Conservation (phyloP, 2,113 vertebrate species). For the Petrocephalus microphthalmus region DNA sequence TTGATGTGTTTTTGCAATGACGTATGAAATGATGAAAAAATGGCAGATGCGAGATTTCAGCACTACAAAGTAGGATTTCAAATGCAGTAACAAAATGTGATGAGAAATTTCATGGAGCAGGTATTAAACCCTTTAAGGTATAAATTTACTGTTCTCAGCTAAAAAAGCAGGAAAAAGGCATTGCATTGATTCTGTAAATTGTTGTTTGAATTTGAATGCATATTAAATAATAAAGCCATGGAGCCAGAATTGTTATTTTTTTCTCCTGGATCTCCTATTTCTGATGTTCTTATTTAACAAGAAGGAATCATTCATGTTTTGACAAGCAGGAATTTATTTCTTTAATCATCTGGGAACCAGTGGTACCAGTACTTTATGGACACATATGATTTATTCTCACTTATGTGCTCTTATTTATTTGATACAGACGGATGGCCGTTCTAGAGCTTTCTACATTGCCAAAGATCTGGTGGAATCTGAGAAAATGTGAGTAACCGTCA, state of each 20-base stretch:
- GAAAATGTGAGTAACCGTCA: slow-evolving; percentile 73
- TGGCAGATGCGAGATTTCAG: neutral
- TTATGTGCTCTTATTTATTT: slow-evolving; percentile 43
- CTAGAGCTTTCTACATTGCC: slow-evolving; percentile 77
- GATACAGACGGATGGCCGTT: slow-evolving; percentile 78
- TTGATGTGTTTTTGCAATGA: neutral
- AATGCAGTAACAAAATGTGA: neutral
- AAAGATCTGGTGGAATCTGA: slow-evolving; percentile 86
- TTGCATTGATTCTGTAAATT: slow-evolving; percentile 59
- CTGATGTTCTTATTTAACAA: neutral
- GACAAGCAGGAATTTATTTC: slow-evolving; percentile 39
- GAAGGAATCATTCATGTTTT: slow-evolving; percentile 64
- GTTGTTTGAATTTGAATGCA: slow-evolving; percentile 50
- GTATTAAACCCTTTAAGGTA: neutral
- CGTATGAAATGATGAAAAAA: neutral
- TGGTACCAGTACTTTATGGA: neutral
- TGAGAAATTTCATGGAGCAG: neutral
- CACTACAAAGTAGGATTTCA: neutral
- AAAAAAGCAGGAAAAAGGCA: slow-evolving; percentile 21
- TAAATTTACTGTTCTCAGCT: neutral
- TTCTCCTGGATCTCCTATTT: neutral
- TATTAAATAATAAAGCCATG: slow-evolving; percentile 2
- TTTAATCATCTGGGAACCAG: neutral
- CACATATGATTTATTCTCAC: slow-evolving; percentile 24
- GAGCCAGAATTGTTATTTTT: neutral